A percentile compares a stretch with the other conserved stretches of the same genome.
These are phyloP conservation scores for Homarus americanus DNA, from an alignment of 1,140 invertebrate species.

Conservation along the genomic window DNA sequence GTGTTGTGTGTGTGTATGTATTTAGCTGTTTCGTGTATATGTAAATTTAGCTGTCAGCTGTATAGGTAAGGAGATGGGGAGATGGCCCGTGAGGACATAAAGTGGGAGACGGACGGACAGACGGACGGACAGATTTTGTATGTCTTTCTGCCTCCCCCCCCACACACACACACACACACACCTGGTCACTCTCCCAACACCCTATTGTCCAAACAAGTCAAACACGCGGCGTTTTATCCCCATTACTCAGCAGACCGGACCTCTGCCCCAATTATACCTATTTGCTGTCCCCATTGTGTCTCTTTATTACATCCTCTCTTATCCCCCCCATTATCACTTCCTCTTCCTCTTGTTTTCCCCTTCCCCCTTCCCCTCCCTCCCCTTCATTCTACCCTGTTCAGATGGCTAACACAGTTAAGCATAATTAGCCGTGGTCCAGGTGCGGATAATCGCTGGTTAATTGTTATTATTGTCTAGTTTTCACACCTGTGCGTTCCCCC, in stretches of 20 bases:
- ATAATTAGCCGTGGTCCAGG: conserved; percentile 57
- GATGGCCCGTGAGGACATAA: no score
- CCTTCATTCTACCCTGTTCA: conserved; percentile 15
- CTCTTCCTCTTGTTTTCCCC: conserved; percentile 20
- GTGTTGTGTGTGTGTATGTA: no score
- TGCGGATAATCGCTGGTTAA: conserved; percentile 62
- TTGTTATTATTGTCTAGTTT: conserved; percentile 67
- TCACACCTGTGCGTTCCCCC: conserved; percentile 59
- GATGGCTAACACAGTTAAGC: conserved; percentile 49
- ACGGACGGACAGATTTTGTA: no score
- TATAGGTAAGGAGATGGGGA: no score
- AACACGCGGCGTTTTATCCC: conserved; percentile 9
- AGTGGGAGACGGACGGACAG: no score
- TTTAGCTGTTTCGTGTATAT: no score
- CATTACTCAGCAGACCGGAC: conserved; percentile 19
- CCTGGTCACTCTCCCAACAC: neutral
- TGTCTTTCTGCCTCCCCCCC: no score
- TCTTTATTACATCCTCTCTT: conserved; percentile 38
- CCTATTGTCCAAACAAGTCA: conserved; percentile 12
- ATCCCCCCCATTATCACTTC: conserved; percentile 14
- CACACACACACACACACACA: conserved; percentile 18
- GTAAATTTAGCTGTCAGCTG: no score
- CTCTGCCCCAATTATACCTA: conserved; percentile 43
- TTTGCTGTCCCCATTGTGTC: conserved; percentile 11
- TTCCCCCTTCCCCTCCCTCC: neutral